Percentiles rank a stretch among this genome's conserved stretches.
Conservation (phyloP, 2,888 invertebrate species). For the Caenorhabditis drosophilae region DNA sequence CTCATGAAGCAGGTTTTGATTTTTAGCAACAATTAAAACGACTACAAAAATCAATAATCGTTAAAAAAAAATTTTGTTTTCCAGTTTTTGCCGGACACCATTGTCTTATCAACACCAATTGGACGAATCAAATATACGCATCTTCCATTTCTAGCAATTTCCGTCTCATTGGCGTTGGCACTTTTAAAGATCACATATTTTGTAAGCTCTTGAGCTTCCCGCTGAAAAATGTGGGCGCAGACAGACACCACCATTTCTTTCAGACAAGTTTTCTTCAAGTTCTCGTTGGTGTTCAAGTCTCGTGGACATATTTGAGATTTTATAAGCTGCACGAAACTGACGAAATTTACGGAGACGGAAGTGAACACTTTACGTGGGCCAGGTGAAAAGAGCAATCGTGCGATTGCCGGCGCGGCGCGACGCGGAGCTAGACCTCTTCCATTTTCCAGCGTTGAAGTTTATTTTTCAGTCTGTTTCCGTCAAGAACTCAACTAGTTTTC, state of each 20-base stretch:
- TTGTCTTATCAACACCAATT: constrained; percentile 60
- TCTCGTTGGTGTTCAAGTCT: constrained; percentile 59
- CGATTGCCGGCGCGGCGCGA: too few species aligned
- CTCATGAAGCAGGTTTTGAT: constrained; percentile 65
- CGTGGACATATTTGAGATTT: constrained; percentile 67
- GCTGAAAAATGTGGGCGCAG: background rate
- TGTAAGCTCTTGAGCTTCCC: constrained; percentile 8
- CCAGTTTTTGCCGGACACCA: constrained; percentile 65
- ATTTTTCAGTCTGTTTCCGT: constrained; percentile 57
- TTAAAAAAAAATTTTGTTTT: background rate
- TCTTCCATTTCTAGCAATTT: constrained; percentile 53
- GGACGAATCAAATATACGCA: constrained; percentile 66
- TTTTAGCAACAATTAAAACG: too few species aligned
- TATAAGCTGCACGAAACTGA: constrained; percentile 53
- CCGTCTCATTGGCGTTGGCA: constrained; percentile 33
- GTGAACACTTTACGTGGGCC: constrained; percentile 67
- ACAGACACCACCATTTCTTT: background rate
- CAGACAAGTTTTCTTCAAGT: constrained; percentile 42
- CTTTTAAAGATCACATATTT: constrained; percentile 32
- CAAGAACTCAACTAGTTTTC: constrained; percentile 54
- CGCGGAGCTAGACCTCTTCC: too few species aligned
- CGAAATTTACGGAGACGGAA: constrained; percentile 59
- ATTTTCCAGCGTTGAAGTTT: background rate
- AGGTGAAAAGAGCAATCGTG: too few species aligned
- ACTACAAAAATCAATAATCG: background rate